Percentiles rank a stretch among this genome's conserved stretches.
phyloP scores from a whole-genome alignment of 2,888 invertebrate species.

The Drosophila limbata region DNA sequence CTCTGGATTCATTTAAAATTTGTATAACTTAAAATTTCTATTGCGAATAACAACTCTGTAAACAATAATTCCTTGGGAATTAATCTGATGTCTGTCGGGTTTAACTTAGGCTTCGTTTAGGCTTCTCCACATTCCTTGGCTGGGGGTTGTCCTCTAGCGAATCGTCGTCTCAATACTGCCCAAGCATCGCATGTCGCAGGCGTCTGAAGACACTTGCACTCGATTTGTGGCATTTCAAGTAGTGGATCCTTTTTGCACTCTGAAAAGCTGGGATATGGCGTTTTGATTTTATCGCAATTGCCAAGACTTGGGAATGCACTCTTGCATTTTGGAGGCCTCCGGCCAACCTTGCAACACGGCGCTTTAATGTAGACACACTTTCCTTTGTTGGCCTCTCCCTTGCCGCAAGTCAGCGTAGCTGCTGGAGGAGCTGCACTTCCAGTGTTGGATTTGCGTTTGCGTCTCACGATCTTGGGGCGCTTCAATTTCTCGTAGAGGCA shows the following conservation, averaged over 20 bases:
- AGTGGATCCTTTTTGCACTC: conserved; percentile 55
- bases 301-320: conserved; percentile 3
- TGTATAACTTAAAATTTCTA: neutral
- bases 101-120: conserved; percentile 18
- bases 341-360: conserved; percentile 57
- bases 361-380: conserved; percentile 11
- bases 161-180: conserved; percentile 52
- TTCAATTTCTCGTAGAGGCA: conserved; percentile 43
- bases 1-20: neutral
- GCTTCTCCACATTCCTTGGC: conserved; percentile 49
- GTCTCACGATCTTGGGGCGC: conserved; percentile 37
- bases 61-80: neutral
- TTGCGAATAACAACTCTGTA: neutral
- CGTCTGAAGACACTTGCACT: conserved; percentile 46
- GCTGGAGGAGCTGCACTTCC: neutral
- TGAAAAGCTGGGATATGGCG: conserved; percentile 69
- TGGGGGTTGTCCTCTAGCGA: conserved; percentile 28
- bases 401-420: neutral
- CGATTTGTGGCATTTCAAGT: conserved; percentile 19
- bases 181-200: conserved; percentile 59
- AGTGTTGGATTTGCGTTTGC: conserved; percentile 4
- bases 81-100: neutral
- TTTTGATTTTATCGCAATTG: conserved; percentile 43
- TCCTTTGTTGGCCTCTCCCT: neutral
- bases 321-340: conserved; percentile 56